Evolutionary conservation across 2,113 vertebrate species (phyloP).

Genomic region (Ivindomyrus marchei): DNA sequence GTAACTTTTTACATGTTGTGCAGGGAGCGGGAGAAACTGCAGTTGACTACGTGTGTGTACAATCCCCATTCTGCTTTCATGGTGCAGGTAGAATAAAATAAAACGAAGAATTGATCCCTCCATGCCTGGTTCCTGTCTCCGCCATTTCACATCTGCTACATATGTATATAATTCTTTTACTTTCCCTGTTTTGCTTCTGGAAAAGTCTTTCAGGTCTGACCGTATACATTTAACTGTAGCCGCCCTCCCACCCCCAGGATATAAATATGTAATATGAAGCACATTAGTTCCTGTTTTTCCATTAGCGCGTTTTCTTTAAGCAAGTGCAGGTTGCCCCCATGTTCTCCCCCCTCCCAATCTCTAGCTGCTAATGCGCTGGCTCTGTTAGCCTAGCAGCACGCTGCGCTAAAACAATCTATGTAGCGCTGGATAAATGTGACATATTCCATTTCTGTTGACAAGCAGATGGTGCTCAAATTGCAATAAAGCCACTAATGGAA

Average conservation of each 20-base stretch:
- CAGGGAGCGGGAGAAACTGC: too few species aligned
- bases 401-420: neutral
- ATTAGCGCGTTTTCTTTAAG: neutral
- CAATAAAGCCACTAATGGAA: slow-evolving; percentile 15
- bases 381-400: neutral
- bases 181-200: neutral
- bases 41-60: too few species aligned
- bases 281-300: neutral
- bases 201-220: neutral
- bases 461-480: slow-evolving; percentile 18
- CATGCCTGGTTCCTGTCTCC: too few species aligned
- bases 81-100: too few species aligned
- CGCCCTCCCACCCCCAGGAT: neutral
- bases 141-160: neutral
- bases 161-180: neutral
- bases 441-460: slow-evolving; percentile 13
- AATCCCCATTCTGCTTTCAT: too few species aligned
- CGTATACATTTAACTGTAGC: neutral
- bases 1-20: too few species aligned
- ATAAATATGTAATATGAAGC: neutral
- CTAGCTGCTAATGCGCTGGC: neutral
- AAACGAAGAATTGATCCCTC: too few species aligned
- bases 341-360: neutral
- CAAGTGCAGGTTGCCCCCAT: neutral
- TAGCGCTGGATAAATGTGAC: slow-evolving; percentile 5